These are phyloP conservation scores for Protula sp. DNA, from an alignment of 2,888 invertebrate genomes.

Conservation along the genomic window DNA sequence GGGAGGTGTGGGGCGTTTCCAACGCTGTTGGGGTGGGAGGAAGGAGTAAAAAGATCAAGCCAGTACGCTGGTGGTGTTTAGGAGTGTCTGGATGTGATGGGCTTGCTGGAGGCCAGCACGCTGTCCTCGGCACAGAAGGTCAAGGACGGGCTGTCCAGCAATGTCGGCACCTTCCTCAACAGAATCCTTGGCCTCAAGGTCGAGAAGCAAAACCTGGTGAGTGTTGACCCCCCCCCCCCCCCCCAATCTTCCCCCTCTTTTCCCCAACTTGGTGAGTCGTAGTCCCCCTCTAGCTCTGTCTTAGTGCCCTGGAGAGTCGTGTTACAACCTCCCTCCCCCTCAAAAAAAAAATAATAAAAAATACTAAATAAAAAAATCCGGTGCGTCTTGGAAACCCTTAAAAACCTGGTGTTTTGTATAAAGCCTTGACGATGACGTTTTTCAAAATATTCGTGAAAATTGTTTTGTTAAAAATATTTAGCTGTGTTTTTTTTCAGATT, in stretches of 20 bases:
- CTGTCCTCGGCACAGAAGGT: slow-evolving; percentile 18
- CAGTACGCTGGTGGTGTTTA: not conserved
- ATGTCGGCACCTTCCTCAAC: slow-evolving; percentile 48
- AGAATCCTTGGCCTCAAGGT: slow-evolving; percentile 45
- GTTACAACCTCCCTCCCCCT: too few species aligned
- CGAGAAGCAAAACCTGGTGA: slow-evolving; percentile 42
- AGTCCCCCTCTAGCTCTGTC: not conserved
- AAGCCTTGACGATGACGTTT: too few species aligned
- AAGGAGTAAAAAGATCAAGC: too few species aligned
- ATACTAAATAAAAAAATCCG: too few species aligned
- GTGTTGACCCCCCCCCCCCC: not conserved
- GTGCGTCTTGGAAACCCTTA: too few species aligned
- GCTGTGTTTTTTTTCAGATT: slow-evolving; percentile 30
- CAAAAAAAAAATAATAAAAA: too few species aligned
- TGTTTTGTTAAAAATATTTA: too few species aligned
- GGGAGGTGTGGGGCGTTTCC: too few species aligned
- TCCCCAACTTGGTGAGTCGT: not conserved
- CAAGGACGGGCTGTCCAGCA: slow-evolving; percentile 39
- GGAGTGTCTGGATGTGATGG: slow-evolving; percentile 29
- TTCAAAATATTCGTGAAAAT: too few species aligned
- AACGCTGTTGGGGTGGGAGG: too few species aligned
- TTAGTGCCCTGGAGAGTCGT: not conserved
- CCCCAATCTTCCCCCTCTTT: too few species aligned
- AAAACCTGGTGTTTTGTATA: too few species aligned
- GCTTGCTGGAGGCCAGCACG: slow-evolving; percentile 35